Evolutionary conservation across 2,113 vertebrate genomes (phyloP), one percentile per base, ranked within the genome.

Genomic region (Halcyon malimbica): DNA sequence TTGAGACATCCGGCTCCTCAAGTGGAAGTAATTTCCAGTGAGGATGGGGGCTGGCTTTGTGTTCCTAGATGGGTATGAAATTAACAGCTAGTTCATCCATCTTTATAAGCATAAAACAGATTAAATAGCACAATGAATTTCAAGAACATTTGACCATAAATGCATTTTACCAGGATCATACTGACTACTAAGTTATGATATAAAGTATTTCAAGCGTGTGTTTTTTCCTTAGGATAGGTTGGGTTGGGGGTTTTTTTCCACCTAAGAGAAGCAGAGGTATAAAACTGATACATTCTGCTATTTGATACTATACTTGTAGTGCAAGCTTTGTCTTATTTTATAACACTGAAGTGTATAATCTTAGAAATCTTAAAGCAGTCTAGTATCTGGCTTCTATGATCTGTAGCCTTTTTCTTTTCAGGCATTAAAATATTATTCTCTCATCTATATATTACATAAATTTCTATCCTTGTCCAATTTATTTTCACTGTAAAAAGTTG

Each of bases 1-100:
- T 94, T 11, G 97, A 98, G 64, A 94, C n/a, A 68, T 95, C 96
- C 25, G 97, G 97, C 35, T 95, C 78, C 65, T 95, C 89, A 10
- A 89, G 31, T 0, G 71, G 88, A 75, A 77, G 37, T 13, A 89
- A 94, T 10, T 95, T 90, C 53, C 87, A 9, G 0, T 1, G n/a
- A 73, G 17, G 23, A 26, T 0, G 75, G 53, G 35, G 68, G 11
- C 3, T 65, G 35, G 7, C 25, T 89, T 77, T 42, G 9, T 44
- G 65, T 48, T 77, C 70, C 98, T 98, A 69, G 31, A 90, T 82
- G 24, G 20, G 13, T 57, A 92, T 5, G 41, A 86, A 90, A 76
- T 68, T 7, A 83, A 60, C 15, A 90, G 83, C 17, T 35, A 71
- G 19, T 46, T 86, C 42, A 71, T 21, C 39, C 44, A 73, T 25